Conservation (phyloP, 2,888 invertebrate species). For the Nemurella pictetii region DNA sequence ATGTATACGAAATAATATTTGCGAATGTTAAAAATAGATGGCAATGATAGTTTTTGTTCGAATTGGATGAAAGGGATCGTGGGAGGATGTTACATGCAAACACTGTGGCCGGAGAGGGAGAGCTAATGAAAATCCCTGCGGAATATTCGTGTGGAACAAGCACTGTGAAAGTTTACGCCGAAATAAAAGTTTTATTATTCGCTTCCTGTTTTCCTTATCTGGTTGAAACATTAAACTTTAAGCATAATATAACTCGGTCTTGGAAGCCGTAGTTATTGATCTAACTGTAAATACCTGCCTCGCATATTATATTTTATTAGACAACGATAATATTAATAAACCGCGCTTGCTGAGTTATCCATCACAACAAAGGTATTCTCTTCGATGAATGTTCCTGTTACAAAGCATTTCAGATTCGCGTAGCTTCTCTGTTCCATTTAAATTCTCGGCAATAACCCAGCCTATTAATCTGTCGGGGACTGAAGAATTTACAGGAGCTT, state of each 20-base stretch:
- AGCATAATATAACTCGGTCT: background rate
- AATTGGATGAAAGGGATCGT: no score
- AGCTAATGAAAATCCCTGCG: background rate
- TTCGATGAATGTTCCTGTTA: background rate
- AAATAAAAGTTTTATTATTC: background rate
- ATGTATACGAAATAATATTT: constrained; percentile 46
- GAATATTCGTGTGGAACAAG: background rate
- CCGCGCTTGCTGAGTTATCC: background rate
- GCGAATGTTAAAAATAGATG: background rate
- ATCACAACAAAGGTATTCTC: background rate
- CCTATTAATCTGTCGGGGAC: constrained; percentile 1
- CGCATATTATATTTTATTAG: background rate
- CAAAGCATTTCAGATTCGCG: background rate
- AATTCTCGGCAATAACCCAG: background rate
- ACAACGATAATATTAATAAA: background rate
- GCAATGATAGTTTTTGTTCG: background rate
- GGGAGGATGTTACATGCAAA: background rate
- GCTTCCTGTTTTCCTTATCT: background rate
- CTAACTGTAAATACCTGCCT: background rate
- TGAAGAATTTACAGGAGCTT: constrained; percentile 11
- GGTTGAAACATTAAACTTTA: background rate
- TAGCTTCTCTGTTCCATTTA: background rate
- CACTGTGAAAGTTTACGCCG: background rate
- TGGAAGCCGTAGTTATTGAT: background rate
- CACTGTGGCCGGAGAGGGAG: background rate